Evolutionary conservation across 2,888 invertebrate genomes (phyloP).

Genomic region (Philereme transversata): DNA sequence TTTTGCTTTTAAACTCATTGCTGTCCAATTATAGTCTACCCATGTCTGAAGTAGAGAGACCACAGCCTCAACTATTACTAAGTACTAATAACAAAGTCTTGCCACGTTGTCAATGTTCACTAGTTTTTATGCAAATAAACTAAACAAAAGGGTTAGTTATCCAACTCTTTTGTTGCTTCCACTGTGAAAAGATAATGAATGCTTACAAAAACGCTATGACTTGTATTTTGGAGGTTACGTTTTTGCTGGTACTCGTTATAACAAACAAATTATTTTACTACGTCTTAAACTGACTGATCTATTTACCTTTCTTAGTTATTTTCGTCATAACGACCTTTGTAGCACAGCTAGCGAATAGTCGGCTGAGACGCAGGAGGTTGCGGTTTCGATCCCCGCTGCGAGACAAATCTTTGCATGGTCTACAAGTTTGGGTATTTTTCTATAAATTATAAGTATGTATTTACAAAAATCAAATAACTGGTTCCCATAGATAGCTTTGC

Average conservation of each 20-base stretch:
- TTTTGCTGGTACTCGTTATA: conserved; percentile 21
- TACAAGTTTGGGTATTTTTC: too few relatives aligned
- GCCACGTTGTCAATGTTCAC: conserved; percentile 37
- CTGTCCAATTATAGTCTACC: too few relatives aligned
- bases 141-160: conserved; percentile 39
- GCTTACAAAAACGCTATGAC: conserved; percentile 33
- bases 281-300: conserved; percentile 9
- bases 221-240: conserved; percentile 20
- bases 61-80: conserved; percentile 7
- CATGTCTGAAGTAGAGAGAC: neutral
- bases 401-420: too few relatives aligned
- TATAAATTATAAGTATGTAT: too few relatives aligned
- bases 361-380: too few relatives aligned
- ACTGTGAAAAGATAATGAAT: conserved; percentile 37
- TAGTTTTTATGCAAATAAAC: conserved; percentile 48
- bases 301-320: too few relatives aligned
- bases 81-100: conserved; percentile 29
- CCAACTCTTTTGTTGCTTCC: conserved; percentile 36
- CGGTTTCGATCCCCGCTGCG: too few relatives aligned
- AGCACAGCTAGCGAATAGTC: too few relatives aligned
- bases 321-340: too few relatives aligned
- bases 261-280: conserved; percentile 20
- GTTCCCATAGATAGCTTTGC: too few relatives aligned
- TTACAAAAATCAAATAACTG: too few relatives aligned
- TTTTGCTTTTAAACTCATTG: too few relatives aligned